These are phyloP conservation scores for Cariama cristata DNA, from an alignment of 2,113 vertebrate genomes.

Conservation along the genomic window DNA sequence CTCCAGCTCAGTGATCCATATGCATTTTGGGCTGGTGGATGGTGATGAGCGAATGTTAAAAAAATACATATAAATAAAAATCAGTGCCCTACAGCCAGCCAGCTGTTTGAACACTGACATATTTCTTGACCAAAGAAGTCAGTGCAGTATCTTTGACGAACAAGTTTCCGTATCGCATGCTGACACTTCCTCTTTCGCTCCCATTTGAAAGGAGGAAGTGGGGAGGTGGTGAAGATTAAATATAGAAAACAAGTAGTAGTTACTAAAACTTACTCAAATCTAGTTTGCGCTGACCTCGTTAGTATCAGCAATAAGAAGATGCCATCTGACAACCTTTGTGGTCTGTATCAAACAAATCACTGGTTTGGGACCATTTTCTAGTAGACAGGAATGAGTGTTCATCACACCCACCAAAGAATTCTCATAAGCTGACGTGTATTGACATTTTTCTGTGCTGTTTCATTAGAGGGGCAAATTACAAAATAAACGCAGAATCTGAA, in stretches of 20 bases:
- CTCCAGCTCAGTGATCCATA: not conserved
- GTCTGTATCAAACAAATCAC: not conserved
- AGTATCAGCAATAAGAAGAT: not conserved
- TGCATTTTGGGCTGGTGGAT: not conserved
- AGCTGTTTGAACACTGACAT: not conserved
- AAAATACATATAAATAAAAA: not conserved
- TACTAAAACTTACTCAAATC: not conserved
- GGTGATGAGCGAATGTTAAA: not conserved
- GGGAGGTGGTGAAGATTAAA: not conserved
- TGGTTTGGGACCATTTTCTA: not conserved
- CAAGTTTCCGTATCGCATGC: not conserved
- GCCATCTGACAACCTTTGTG: not conserved
- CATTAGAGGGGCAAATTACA: not conserved
- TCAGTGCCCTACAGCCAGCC: not conserved
- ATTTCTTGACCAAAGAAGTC: not conserved
- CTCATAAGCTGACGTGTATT: not conserved
- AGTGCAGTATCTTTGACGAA: not conserved
- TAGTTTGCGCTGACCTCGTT: not conserved
- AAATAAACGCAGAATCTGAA: not conserved
- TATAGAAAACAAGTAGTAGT: not conserved
- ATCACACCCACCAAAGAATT: not conserved
- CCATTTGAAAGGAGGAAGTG: not conserved
- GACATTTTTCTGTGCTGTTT: not conserved
- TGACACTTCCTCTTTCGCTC: not conserved
- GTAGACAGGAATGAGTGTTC: not conserved